These are phyloP conservation scores for Malaclemys terrapin DNA, from an alignment of 2,113 vertebrate species.

Conservation along the genomic window DNA sequence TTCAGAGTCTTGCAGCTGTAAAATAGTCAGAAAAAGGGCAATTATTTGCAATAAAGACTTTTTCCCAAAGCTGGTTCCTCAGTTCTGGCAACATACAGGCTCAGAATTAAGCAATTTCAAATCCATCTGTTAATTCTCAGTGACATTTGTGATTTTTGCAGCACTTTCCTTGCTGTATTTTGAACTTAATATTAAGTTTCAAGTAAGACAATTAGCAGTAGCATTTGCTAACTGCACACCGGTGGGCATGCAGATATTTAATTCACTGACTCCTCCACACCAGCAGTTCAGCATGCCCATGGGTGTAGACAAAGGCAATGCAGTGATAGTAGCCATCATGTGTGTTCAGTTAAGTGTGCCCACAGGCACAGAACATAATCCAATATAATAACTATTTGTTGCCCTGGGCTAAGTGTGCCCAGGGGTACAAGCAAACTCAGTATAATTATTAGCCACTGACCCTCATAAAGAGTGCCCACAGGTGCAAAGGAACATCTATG, in stretches of 20 bases:
- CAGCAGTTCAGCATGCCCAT: constrained; percentile 65
- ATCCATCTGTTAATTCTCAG: neutral
- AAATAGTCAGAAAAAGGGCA: neutral
- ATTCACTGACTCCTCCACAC: constrained; percentile 65
- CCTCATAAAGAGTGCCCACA: constrained; percentile 52
- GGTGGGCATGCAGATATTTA: constrained; percentile 71
- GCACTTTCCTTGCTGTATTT: constrained; percentile 55
- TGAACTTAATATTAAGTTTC: constrained; percentile 74
- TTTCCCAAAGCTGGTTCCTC: neutral
- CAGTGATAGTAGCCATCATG: constrained; percentile 46
- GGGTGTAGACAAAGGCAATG: constrained; percentile 74
- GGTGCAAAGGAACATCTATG: constrained; percentile 56
- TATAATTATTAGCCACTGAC: constrained; percentile 72
- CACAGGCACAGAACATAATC: constrained; percentile 73
- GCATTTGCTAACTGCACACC: constrained; percentile 75
- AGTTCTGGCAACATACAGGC: neutral
- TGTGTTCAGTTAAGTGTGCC: constrained; percentile 74
- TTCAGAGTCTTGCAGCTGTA: neutral
- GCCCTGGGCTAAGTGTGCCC: constrained; percentile 81
- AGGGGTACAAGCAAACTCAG: constrained; percentile 73
- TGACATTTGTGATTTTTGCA: constrained; percentile 32
- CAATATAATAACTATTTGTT: constrained; percentile 79
- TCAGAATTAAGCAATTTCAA: neutral
- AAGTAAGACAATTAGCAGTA: constrained; percentile 72
- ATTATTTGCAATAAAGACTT: neutral